Base-by-base conservation (phyloP, 1,140 invertebrate genomes). In the Xylocopa sonorina region DNA sequence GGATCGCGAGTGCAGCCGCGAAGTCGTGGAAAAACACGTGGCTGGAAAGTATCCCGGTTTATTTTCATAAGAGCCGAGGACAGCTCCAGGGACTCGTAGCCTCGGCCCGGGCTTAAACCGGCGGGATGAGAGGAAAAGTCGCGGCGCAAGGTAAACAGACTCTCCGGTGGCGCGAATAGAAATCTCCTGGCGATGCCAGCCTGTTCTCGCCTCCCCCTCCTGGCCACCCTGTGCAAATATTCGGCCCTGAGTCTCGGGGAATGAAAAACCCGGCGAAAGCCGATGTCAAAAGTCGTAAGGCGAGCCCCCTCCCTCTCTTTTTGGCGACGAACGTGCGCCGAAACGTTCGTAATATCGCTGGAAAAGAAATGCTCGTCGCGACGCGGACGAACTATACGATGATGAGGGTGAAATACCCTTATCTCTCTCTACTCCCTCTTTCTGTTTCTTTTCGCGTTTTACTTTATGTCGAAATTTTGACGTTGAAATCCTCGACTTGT, bases 201-300 rank as follows among this genome's bases (percentile, higher is more conserved):
- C 62, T 58, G 53, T 72, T 80, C 58, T 50, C 60, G 41, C 27
- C 51, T 16, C 2, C 2, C 48, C 2, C 58, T n/a, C n/a, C n/a
- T n/a, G n/a, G n/a, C n/a, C n/a, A n/a, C n/a, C n/a, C n/a, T n/a
- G 38, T 75, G 78, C 62, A 80, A 75, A 80, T 80, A 80, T 80
- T 51, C 71, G n/a, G 27, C 46, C 14, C 14, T 34, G 38, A 38
- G 29, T n/a, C n/a, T n/a, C 32, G 16, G 51, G 69, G 41, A 41
- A 58, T 74, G 78, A 79, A 79, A 69, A 74, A 51, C 38, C 18
- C 67, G 77, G 38, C 55, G 69, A 73, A 72, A 66, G 38, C 43
- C 57, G 57, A 63, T 75, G 71, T 55, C 62, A 34, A 29, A 53
- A 41, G 43, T 50, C 57, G 27, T 60, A 60, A 73, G 38, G 29